Percentiles rank a stretch among this genome's conserved stretches.
phyloP scores from a whole-genome alignment of 2,888 invertebrate species.

The Rhagonycha lutea region DNA sequence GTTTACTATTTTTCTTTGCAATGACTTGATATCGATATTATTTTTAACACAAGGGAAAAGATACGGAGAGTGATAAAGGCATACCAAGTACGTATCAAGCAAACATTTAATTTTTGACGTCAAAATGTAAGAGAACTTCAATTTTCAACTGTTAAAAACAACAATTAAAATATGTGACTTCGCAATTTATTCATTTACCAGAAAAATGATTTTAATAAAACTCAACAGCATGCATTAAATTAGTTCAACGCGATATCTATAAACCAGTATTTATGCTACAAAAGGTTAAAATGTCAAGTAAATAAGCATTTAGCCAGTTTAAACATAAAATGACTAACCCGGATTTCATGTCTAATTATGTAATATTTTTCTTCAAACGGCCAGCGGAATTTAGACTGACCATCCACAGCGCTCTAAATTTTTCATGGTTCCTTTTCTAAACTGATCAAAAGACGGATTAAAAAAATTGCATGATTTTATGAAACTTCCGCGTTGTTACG shows the following conservation, averaged over 20 bases:
- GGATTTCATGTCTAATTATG: not conserved
- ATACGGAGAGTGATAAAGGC: not conserved
- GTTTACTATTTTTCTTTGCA: not conserved
- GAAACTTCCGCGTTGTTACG: not conserved
- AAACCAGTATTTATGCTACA: not conserved
- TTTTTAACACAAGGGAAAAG: not conserved
- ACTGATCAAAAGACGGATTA: too few relatives aligned
- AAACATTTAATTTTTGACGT: not conserved
- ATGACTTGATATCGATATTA: not conserved
- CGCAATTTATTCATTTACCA: not conserved
- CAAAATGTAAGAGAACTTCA: not conserved
- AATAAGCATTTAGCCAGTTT: not conserved
- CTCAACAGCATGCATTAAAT: not conserved
- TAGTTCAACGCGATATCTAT: conserved; percentile 1
- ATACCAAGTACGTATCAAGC: not conserved
- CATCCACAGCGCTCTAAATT: not conserved
- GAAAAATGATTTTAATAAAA: not conserved
- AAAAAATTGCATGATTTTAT: too few relatives aligned
- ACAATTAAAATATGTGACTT: not conserved
- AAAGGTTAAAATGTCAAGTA: not conserved
- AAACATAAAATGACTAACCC: not conserved
- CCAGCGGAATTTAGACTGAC: not conserved
- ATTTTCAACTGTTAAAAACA: not conserved
- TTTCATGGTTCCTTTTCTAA: not conserved
- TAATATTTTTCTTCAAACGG: not conserved